A percentile compares a stretch with the other conserved stretches of the same genome.
Evolutionary conservation across 2,113 vertebrate genomes (phyloP).

Genomic region (Gymnarchus niloticus): DNA sequence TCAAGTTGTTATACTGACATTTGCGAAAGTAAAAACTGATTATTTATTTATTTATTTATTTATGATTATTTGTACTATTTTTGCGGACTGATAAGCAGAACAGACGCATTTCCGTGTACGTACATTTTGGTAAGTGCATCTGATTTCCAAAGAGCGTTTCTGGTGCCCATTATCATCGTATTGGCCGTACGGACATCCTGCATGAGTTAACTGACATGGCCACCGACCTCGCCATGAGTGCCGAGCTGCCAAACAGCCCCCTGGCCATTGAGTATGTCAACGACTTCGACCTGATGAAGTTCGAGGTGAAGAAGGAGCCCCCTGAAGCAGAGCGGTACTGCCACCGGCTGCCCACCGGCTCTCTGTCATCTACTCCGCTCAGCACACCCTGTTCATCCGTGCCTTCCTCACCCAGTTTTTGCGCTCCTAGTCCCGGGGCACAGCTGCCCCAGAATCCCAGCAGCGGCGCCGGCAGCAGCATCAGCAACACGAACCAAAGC

Average conservation of each 20-base stretch:
- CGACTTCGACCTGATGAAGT: constrained; percentile 99
- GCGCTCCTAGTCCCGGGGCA: constrained; percentile 83
- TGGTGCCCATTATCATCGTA: constrained; percentile 37
- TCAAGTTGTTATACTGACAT: constrained; percentile 2
- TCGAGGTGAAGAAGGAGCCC: constrained; percentile 98
- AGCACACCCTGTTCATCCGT: constrained; percentile 97
- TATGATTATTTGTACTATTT: too few relatives aligned
- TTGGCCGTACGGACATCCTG: constrained; percentile 61
- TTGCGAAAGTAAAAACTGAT: background rate
- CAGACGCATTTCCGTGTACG: background rate
- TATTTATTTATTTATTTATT: too few relatives aligned
- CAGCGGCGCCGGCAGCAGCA: constrained; percentile 40
- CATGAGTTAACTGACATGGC: constrained; percentile 91
- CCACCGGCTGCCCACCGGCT: constrained; percentile 86
- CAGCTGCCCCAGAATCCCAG: constrained; percentile 56
- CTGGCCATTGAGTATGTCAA: constrained; percentile 98
- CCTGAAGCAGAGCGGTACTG: constrained; percentile 90
- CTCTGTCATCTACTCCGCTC: constrained; percentile 91
- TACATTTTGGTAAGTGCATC: too few relatives aligned
- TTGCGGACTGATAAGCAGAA: background rate
- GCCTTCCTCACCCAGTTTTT: constrained; percentile 95
- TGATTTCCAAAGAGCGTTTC: background rate
- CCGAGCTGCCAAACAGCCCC: constrained; percentile 91
- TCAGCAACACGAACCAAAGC: constrained; percentile 59
- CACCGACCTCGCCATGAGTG: constrained; percentile 90